Evolutionary conservation across 2,888 invertebrate genomes (phyloP), one percentile per base, ranked within the genome.

Genomic region (Apamea crenata): DNA sequence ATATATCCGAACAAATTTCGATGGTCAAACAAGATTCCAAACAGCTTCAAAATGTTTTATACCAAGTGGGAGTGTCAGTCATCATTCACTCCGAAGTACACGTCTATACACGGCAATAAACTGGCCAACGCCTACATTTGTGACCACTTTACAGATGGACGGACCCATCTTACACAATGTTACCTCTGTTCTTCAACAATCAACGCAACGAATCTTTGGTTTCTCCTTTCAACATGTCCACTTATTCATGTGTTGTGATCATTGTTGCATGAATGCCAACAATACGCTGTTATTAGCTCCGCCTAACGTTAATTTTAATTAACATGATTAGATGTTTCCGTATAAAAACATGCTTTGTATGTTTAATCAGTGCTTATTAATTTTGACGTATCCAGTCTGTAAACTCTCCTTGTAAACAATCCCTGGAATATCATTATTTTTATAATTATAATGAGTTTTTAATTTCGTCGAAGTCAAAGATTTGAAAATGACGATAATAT

Each of bases 291-390:
- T 93, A 95, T 94, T 94, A 94, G 88, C 87, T 90, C 80, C 85
- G 78, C 89, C 78, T 86, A 82, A 81, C 77, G 90, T 91, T 88
- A 91, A 87, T 93, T 94, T 91, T 94, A 95, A 95, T 95, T 93
- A 94, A 90, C 88, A 91, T 93, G 90, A 94, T 94, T 93, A 93
- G 93, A 94, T 92, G 91, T 94, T 95, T 95, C 95, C 95, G 93
- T 90, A 87, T 85, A 83, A 80, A 88, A 92, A 93, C 90, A 91
- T 77, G 82, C 82, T 87, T 84, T 88, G 90, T 82, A 87, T 86
- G 84, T 87, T 88, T 92, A 92, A 83, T 83, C 78, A 91, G 82
- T 88, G 88, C 88, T 86, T 86, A 88, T 84, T 88, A 89, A 82
- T 84, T 84, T 80, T 21, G 40, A 80, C 50, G 70, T 78, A 44